Conservation (phyloP, 2,113 vertebrate genomes). For the Aptenodytes forsteri region DNA sequence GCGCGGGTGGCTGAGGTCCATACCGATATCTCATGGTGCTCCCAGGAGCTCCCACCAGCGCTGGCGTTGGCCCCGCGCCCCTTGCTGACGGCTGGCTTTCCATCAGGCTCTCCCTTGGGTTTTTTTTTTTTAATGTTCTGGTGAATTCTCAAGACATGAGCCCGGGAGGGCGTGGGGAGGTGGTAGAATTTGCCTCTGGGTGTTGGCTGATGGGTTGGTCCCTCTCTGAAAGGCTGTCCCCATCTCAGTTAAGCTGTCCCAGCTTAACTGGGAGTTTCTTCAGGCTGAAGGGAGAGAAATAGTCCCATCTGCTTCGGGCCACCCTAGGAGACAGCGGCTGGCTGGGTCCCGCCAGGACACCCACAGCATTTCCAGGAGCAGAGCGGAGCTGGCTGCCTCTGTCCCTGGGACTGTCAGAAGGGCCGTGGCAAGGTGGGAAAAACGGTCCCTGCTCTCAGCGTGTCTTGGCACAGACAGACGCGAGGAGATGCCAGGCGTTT, state of each 20-base stretch:
- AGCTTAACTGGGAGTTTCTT: neutral
- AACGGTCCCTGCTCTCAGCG: neutral
- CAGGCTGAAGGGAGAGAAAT: neutral
- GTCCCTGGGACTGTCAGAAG: neutral
- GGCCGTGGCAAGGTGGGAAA: neutral
- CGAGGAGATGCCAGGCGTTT: neutral
- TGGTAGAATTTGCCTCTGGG: neutral
- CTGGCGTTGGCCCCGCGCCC: neutral
- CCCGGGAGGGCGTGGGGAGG: neutral
- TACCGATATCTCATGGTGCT: rapidly evolving
- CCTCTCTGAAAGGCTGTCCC: neutral
- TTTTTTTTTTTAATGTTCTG: neutral
- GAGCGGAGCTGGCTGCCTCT: neutral
- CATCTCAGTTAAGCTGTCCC: neutral
- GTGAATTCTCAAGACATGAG: neutral
- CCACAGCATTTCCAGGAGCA: neutral
- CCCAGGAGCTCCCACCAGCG: neutral
- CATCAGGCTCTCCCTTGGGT: neutral
- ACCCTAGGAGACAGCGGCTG: neutral
- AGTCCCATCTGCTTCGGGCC: neutral
- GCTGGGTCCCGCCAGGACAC: neutral
- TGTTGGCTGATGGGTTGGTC: neutral
- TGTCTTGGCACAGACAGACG: neutral
- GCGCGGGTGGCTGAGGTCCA: neutral
- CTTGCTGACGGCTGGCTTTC: constrained; percentile 1